A percentile compares a stretch with the other conserved stretches of the same genome.
phyloP scores from a whole-genome alignment of 2,888 invertebrate genomes.

The Boloria selene region DNA sequence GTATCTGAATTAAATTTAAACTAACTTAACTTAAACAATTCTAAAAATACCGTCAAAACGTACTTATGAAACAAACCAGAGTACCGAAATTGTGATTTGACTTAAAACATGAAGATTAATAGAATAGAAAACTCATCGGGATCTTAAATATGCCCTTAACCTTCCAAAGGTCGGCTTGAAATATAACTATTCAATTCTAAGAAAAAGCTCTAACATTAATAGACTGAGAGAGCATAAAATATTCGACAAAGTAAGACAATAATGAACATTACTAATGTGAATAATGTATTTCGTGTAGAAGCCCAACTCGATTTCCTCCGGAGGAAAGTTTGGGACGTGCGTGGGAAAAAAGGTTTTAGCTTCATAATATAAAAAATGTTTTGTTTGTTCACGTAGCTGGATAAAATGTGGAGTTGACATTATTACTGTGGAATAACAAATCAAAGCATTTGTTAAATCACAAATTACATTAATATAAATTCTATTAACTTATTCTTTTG shows the following conservation, averaged over 20 bases:
- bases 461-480: background rate
- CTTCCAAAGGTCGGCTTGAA: too few relatives aligned
- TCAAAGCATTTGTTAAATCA: slow-evolving; percentile 4
- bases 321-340: slow-evolving; percentile 16
- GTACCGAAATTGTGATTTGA: too few relatives aligned
- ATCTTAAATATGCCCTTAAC: too few relatives aligned
- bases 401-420: slow-evolving; percentile 13
- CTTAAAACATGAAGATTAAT: too few relatives aligned
- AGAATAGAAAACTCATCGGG: too few relatives aligned
- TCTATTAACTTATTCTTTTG: too few relatives aligned
- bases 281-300: slow-evolving; percentile 20
- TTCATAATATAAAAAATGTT: slow-evolving; percentile 24
- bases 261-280: slow-evolving; percentile 24
- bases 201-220: background rate
- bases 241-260: slow-evolving; percentile 8
- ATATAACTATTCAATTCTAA: too few relatives aligned
- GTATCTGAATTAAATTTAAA: too few relatives aligned
- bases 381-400: slow-evolving; percentile 16
- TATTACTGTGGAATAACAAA: slow-evolving; percentile 1
- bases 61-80: too few relatives aligned
- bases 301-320: slow-evolving; percentile 22
- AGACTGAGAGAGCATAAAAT: background rate
- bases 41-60: too few relatives aligned
- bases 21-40: too few relatives aligned
- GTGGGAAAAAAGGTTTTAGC: slow-evolving; percentile 12